phyloP scores from a whole-genome alignment of 2,113 vertebrate species.

The Nothocercus julius region DNA sequence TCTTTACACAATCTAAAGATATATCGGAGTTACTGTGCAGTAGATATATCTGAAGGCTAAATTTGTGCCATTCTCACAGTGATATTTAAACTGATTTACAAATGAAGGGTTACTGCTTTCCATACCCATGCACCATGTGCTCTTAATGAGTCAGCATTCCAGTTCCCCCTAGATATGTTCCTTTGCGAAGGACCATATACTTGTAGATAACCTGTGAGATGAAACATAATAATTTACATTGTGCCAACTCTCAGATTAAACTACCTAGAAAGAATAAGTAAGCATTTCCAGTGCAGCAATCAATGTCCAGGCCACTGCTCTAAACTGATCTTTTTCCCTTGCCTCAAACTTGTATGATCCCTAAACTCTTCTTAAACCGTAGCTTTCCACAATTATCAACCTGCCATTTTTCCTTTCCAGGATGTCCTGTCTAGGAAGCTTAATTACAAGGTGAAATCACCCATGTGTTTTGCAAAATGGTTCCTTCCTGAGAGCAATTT shows the following conservation, averaged over 20 bases:
- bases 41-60: neutral
- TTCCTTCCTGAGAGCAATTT: neutral
- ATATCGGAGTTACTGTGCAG: neutral
- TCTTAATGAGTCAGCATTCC: neutral
- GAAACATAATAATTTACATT: neutral
- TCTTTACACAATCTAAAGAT: neutral
- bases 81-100: neutral
- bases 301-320: neutral
- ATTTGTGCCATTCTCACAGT: neutral
- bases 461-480: neutral
- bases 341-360: neutral
- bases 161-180: neutral
- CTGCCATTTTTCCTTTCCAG: neutral
- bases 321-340: neutral
- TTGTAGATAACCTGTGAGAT: neutral
- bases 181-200: neutral
- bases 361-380: neutral
- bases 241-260: neutral
- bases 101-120: neutral
- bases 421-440: neutral
- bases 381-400: neutral
- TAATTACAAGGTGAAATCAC: neutral
- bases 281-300: neutral
- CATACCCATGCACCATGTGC: fast-evolving
- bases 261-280: neutral